These are phyloP conservation scores for Eulithis testata DNA, from an alignment of 2,888 invertebrate genomes.

Conservation along the genomic window DNA sequence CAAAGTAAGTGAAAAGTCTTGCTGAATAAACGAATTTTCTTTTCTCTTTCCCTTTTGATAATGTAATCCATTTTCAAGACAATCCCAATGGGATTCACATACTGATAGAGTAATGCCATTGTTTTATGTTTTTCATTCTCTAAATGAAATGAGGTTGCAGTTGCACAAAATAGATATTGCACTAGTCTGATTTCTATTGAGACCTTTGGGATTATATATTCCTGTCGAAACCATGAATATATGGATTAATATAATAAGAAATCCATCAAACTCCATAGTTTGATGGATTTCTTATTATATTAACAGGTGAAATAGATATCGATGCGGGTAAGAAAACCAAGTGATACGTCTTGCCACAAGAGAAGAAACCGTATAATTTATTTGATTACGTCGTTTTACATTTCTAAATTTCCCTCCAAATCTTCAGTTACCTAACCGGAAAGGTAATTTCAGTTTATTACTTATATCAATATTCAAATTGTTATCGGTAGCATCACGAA, in stretches of 20 bases:
- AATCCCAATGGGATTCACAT: neutral
- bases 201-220: neutral
- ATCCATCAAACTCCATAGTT: too few species aligned
- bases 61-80: neutral
- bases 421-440: conserved; percentile 24
- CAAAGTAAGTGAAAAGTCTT: too few species aligned
- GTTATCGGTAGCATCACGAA: conserved; percentile 31
- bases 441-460: conserved; percentile 28
- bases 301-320: neutral
- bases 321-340: neutral
- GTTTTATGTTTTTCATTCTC: neutral
- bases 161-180: neutral
- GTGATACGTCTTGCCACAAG: conserved; percentile 6
- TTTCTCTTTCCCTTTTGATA: neutral
- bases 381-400: conserved; percentile 16
- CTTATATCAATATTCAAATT: conserved; percentile 36
- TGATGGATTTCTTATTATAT: too few species aligned
- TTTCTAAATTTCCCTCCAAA: conserved; percentile 20
- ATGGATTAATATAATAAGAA: too few species aligned
- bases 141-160: conserved; percentile 4
- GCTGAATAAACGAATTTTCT: neutral
- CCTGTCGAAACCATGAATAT: too few species aligned
- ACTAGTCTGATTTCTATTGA: conserved; percentile 7
- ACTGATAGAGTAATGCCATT: neutral
- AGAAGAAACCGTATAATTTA: conserved; percentile 7